Conservation (phyloP, 2,888 invertebrate species). For the Odontocolon sp. region DNA sequence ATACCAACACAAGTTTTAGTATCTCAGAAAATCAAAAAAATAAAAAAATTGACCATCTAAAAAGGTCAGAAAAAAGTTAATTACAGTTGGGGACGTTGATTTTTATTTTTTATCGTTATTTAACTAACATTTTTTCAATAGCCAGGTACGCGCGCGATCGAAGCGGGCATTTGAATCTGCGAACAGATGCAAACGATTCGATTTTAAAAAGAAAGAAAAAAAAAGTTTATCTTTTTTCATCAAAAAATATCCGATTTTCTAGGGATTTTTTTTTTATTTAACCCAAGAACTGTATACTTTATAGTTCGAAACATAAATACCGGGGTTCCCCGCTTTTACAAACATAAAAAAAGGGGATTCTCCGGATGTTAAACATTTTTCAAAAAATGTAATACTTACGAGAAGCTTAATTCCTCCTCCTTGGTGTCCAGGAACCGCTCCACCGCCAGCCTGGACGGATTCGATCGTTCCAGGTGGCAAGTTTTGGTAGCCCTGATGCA, state of each 20-base stretch:
- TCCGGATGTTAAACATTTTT: neutral
- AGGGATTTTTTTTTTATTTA: too few relatives aligned
- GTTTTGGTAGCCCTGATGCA: slow-evolving; percentile 79
- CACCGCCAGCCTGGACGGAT: slow-evolving; percentile 77
- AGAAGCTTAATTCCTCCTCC: slow-evolving; percentile 77
- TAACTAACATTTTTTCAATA: slow-evolving; percentile 68
- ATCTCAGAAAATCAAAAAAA: neutral
- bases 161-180: slow-evolving; percentile 77
- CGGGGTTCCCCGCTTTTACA: neutral
- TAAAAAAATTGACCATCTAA: neutral
- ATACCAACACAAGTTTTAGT: neutral
- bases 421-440: slow-evolving; percentile 73
- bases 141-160: slow-evolving; percentile 64
- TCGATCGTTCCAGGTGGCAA: slow-evolving; percentile 77
- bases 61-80: neutral
- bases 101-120: slow-evolving; percentile 26
- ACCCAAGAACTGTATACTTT: neutral
- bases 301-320: neutral
- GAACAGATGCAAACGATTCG: slow-evolving; percentile 69
- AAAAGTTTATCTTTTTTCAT: neutral
- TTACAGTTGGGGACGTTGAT: slow-evolving; percentile 40
- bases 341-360: neutral
- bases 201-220: slow-evolving; percentile 18
- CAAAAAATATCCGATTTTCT: neutral
- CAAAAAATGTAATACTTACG: slow-evolving; percentile 67